Conservation (phyloP, 2,888 invertebrate species). For the Liopterus haemorrhoidalis region DNA sequence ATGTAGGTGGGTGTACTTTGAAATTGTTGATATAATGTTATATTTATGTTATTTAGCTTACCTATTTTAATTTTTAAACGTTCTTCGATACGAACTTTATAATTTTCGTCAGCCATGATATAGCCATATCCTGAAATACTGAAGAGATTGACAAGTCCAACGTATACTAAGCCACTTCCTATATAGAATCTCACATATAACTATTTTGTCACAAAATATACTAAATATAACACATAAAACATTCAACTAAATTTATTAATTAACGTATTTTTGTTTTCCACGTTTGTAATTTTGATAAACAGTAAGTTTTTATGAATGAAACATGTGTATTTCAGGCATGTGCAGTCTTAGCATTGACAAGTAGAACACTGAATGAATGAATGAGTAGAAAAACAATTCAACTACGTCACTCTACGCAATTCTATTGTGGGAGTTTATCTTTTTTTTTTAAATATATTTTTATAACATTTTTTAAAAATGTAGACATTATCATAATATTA, state of each 20-base stretch:
- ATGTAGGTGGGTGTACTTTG: constrained; percentile 5
- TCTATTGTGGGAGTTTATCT: constrained; percentile 17
- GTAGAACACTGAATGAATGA: constrained; percentile 36
- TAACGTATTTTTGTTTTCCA: constrained; percentile 23
- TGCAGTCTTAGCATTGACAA: constrained; percentile 32
- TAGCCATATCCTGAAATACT: constrained; percentile 59
- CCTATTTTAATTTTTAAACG: constrained; percentile 92
- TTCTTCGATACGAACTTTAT: constrained; percentile 87
- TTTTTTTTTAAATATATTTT: background rate
- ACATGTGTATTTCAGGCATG: constrained; percentile 35
- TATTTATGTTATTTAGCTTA: too few relatives aligned
- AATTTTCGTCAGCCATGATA: constrained; percentile 88
- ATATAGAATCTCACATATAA: constrained; percentile 27
- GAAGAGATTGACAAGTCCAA: constrained; percentile 37
- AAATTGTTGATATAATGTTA: constrained; percentile 7
- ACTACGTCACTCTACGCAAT: constrained; percentile 25
- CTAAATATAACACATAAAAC: constrained; percentile 10
- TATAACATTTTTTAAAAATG: background rate
- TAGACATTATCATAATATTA: constrained; percentile 22
- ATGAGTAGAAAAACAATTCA: constrained; percentile 33
- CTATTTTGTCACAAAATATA: constrained; percentile 19
- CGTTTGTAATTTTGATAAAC: constrained; percentile 32
- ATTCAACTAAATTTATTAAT: constrained; percentile 14
- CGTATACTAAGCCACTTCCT: constrained; percentile 34
- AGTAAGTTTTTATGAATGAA: constrained; percentile 40